phyloP scores from a whole-genome alignment of 2,888 invertebrate genomes.

The Chaetogeoica ovagalla region DNA sequence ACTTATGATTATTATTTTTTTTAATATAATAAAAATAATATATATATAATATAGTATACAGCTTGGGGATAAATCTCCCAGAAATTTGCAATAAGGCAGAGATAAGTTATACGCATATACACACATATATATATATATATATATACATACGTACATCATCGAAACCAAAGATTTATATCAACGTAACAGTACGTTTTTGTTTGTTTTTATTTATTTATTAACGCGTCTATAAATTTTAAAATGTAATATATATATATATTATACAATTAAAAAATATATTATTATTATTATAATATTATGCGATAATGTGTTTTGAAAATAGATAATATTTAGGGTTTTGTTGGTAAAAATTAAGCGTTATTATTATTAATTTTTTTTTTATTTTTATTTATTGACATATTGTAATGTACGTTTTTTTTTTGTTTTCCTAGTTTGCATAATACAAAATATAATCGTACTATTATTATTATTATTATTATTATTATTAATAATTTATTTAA shows the following conservation, averaged over 20 bases:
- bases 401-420: conserved; percentile 5
- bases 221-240: background rate
- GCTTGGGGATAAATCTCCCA: background rate
- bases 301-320: conserved; percentile 37
- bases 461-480: conserved; percentile 43
- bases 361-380: conserved; percentile 41
- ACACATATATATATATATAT: no score
- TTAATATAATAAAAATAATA: no score
- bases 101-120: background rate
- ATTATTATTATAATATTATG: conserved; percentile 22
- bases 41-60: background rate
- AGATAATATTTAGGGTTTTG: conserved; percentile 49
- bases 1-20: background rate
- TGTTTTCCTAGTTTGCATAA: conserved; percentile 29
- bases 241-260: background rate
- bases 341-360: conserved; percentile 49
- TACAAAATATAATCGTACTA: conserved; percentile 41
- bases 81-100: background rate
- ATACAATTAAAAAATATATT: conserved; percentile 1
- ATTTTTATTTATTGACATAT: conserved; percentile 21
- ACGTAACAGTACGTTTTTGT: background rate
- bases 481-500: conserved; percentile 46
- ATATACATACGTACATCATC: background rate
- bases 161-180: conserved; percentile 47
- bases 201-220: background rate